phyloP scores from a whole-genome alignment of 2,113 vertebrate genomes.

The Pluvianellus socialis region DNA sequence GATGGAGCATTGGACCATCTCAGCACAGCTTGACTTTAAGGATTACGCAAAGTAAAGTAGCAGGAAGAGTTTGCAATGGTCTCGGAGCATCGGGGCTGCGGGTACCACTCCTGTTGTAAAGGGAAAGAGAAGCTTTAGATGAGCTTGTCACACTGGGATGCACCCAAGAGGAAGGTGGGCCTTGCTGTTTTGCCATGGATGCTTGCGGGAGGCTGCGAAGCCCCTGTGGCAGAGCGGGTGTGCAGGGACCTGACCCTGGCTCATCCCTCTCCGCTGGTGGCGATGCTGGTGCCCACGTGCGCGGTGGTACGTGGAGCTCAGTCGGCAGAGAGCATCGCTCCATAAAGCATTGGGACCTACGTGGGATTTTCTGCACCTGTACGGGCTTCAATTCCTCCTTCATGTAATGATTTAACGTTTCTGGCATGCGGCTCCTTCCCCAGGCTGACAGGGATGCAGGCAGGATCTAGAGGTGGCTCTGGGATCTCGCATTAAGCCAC shows the following conservation, averaged over 20 bases:
- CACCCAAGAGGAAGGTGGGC: background rate
- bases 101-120: background rate
- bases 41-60: background rate
- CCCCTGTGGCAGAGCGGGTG: background rate
- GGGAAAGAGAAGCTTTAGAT: background rate
- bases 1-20: background rate
- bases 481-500: constrained; percentile 7
- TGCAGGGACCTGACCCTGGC: background rate
- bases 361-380: background rate
- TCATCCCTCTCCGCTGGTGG: background rate
- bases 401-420: background rate
- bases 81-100: background rate
- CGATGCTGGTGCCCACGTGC: fast-evolving
- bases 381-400: background rate
- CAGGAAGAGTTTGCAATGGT: fast-evolving
- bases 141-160: background rate
- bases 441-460: background rate
- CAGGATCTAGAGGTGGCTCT: constrained; percentile 19
- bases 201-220: background rate
- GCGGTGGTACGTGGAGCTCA: fast-evolving
- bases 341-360: fast-evolving
- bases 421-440: background rate
- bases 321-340: background rate
- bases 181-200: background rate
- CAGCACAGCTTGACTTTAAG: background rate